These are phyloP conservation scores for Steatocranus sp. DNA, from an alignment of 2,797 vertebrate genomes.

Conservation along the genomic window DNA sequence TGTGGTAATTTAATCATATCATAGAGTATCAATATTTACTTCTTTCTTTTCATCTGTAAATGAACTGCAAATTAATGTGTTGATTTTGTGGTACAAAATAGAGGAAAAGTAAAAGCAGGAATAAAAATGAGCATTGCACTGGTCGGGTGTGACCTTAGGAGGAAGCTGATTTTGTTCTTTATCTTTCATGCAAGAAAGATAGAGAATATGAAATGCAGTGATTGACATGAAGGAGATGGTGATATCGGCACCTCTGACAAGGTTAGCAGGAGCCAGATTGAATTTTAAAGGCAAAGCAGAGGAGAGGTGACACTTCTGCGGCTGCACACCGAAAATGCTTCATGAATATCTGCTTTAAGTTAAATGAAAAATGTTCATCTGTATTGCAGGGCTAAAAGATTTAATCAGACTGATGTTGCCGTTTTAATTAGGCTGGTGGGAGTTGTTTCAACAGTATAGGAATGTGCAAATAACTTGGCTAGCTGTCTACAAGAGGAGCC, in stretches of 20 bases:
- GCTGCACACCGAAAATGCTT: neutral
- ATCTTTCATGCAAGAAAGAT: neutral
- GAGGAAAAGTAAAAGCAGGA: neutral
- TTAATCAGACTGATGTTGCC: neutral
- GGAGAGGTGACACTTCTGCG: neutral
- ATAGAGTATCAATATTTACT: neutral
- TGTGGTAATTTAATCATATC: neutral
- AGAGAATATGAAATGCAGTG: neutral
- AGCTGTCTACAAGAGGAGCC: slow-evolving; percentile 28
- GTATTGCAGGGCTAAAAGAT: neutral
- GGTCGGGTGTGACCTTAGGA: neutral
- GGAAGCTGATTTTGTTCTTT: neutral
- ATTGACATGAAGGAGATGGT: slow-evolving; percentile 2
- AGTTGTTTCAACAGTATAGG: neutral
- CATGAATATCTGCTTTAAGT: neutral
- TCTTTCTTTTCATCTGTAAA: neutral
- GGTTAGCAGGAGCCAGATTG: neutral
- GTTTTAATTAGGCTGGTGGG: neutral
- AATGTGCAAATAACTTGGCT: neutral
- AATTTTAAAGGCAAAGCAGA: neutral
- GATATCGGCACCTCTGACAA: neutral
- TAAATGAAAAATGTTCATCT: neutral
- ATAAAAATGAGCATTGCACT: neutral
- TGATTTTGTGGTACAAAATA: neutral
- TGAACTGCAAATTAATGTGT: neutral